Evolutionary conservation across 2,797 vertebrate species (phyloP).

Genomic region (Diplodus sargus): DNA sequence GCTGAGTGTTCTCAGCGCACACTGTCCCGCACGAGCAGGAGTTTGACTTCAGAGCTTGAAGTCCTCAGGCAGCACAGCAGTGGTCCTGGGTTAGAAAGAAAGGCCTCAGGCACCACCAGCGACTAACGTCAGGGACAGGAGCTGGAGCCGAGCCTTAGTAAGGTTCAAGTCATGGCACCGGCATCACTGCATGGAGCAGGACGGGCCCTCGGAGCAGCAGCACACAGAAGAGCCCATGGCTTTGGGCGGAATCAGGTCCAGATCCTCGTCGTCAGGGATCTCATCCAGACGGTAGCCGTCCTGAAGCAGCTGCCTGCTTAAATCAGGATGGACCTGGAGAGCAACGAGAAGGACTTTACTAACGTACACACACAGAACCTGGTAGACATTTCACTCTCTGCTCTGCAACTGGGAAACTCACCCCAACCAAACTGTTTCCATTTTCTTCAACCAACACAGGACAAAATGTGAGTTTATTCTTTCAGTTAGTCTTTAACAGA

Average conservation of each 20-base stretch:
- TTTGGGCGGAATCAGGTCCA: conserved; percentile 98
- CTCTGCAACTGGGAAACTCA: background rate
- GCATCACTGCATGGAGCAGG: conserved; percentile 90
- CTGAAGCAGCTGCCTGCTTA: conserved; percentile 93
- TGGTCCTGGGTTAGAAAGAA: conserved; percentile 40
- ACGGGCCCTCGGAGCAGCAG: conserved; percentile 86
- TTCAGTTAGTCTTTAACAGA: no score
- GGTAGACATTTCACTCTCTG: background rate
- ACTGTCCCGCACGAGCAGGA: conserved; percentile 39
- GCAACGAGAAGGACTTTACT: background rate
- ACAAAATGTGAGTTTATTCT: no score
- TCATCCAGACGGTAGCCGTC: conserved; percentile 97
- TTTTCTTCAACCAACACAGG: no score
- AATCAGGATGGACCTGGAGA: conserved; percentile 92
- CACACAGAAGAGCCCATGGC: conserved; percentile 88
- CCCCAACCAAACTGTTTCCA: no score
- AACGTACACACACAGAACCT: background rate
- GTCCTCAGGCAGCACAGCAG: conserved; percentile 65
- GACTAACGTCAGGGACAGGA: conserved; percentile 38
- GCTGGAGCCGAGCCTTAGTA: conserved; percentile 28
- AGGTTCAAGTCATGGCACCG: conserved; percentile 17
- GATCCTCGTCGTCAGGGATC: conserved; percentile 96
- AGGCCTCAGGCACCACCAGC: conserved; percentile 53
- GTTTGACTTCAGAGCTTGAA: conserved; percentile 61
- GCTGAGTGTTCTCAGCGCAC: conserved; percentile 29